Evolutionary conservation across 2,113 vertebrate genomes (phyloP), one percentile per base, ranked within the genome.

Genomic region (Mugil cephalus): DNA sequence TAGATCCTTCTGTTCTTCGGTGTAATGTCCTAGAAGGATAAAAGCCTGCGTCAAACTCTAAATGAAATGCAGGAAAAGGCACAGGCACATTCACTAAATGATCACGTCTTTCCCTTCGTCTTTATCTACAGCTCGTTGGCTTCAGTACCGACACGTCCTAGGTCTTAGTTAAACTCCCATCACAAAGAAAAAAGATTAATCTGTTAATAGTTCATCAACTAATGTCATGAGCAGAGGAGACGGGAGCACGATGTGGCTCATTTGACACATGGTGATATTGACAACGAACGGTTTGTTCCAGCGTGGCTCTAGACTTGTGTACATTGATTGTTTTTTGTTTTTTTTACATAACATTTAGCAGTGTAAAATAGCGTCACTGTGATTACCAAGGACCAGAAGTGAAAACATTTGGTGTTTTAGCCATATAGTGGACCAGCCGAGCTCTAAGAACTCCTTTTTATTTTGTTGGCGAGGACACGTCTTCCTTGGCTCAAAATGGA

Each of bases 401-500:
- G 43, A 46, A 45, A 13, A 52, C 21, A 19, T 70, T 43, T 54
- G 38, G 38, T 50, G 40, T 52, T 74, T 7, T 11, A 35, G 17
- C 42, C 50, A n/a, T 54, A 24, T 35, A n/a, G 1, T 2, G 11
- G 14, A 39, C 12, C 24, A 1, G 1, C 9, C 2, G 45, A 56
- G 24, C 46, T 54, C 18, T 13, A 36, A 46, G 7, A 17, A 56
- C 1, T 19, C 8, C 13, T 38, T 38, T 0, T 38, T 39, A n/a
- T n/a, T 45, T 21, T 21, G 21, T 42, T 30, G 12, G 34, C 19
- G 4, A 39, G 2, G 11, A 7, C 17, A 6, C 10, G 12, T 68
- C 68, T 55, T 81, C 55, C 56, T 45, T 13, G 53, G 39, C 59
- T 83, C 40, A 7, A 39, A 35, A 50, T 59, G 46, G 43, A 74